Evolutionary conservation across 2,113 vertebrate species (phyloP).

Genomic region (Paedocypris sp.): DNA sequence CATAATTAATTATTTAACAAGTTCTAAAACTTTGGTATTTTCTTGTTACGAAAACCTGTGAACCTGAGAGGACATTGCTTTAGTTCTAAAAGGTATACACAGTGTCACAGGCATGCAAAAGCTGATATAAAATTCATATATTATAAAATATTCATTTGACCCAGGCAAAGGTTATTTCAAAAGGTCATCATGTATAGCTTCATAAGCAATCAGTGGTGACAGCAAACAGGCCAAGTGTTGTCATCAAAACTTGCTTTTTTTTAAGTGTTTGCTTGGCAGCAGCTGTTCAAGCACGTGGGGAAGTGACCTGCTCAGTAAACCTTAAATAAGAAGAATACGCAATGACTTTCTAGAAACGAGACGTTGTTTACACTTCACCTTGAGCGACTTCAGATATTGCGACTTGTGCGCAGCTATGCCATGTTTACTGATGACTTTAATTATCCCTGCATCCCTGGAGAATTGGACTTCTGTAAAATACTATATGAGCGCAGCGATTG

Average conservation of each 20-base stretch:
- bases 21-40: too few relatives aligned
- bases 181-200: constrained; percentile 57
- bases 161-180: constrained; percentile 53
- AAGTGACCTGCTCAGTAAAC: constrained; percentile 68
- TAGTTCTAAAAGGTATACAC: constrained; percentile 58
- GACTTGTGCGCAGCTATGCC: not conserved
- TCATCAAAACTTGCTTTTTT: constrained; percentile 52
- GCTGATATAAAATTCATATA: too few relatives aligned
- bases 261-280: constrained; percentile 49
- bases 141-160: constrained; percentile 68
- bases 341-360: constrained; percentile 43
- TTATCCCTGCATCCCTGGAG: too few relatives aligned
- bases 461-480: too few relatives aligned
- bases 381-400: constrained; percentile 37
- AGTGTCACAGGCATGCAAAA: constrained; percentile 58
- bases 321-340: constrained; percentile 65
- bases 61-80: constrained; percentile 48
- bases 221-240: constrained; percentile 53
- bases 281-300: constrained; percentile 63
- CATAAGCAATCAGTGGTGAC: constrained; percentile 58
- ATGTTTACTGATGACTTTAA: not conserved
- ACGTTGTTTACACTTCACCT: constrained; percentile 46
- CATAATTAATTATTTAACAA: too few relatives aligned
- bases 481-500: too few relatives aligned
- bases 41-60: too few relatives aligned